A percentile compares a stretch with the other conserved stretches of the same genome.
Evolutionary conservation across 2,888 invertebrate species (phyloP).

Genomic region (Plusia festucae): DNA sequence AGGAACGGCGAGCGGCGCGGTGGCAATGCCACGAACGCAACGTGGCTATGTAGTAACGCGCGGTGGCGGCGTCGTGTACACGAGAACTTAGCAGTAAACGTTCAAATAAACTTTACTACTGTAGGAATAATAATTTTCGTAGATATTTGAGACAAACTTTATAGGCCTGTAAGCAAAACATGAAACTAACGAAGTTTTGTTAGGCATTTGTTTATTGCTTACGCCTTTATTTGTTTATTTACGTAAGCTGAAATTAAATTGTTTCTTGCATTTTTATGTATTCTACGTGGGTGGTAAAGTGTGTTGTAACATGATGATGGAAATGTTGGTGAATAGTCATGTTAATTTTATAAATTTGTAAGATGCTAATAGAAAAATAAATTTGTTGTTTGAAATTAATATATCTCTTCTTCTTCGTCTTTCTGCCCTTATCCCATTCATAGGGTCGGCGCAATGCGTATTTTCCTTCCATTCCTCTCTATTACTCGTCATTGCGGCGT

Average conservation of each 20-base stretch:
- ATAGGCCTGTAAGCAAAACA: slow-evolving; percentile 14
- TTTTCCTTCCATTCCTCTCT: too few relatives aligned
- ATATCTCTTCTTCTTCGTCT: too few relatives aligned
- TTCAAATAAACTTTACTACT: slow-evolving; percentile 29
- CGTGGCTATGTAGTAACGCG: too few relatives aligned
- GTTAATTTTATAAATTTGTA: neutral
- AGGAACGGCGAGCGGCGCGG: too few relatives aligned
- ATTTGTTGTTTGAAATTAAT: too few relatives aligned
- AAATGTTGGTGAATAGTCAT: neutral
- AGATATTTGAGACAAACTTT: slow-evolving; percentile 23
- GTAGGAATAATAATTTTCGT: too few relatives aligned
- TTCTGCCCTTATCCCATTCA: too few relatives aligned
- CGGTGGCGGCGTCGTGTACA: too few relatives aligned
- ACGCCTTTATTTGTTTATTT: slow-evolving; percentile 19
- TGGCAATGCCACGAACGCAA: too few relatives aligned
- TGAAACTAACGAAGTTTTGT: slow-evolving; percentile 18
- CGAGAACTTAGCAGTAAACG: slow-evolving; percentile 30
- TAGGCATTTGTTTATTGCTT: slow-evolving; percentile 6
- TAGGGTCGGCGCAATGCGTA: too few relatives aligned
- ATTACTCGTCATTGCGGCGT: too few relatives aligned
- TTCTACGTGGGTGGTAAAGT: neutral
- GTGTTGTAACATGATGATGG: neutral
- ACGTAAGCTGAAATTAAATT: slow-evolving; percentile 1
- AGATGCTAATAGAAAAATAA: too few relatives aligned
- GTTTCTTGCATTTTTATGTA: neutral